These are phyloP conservation scores for Leptosomus discolor DNA, from an alignment of 2,113 vertebrate genomes.

Conservation along the genomic window DNA sequence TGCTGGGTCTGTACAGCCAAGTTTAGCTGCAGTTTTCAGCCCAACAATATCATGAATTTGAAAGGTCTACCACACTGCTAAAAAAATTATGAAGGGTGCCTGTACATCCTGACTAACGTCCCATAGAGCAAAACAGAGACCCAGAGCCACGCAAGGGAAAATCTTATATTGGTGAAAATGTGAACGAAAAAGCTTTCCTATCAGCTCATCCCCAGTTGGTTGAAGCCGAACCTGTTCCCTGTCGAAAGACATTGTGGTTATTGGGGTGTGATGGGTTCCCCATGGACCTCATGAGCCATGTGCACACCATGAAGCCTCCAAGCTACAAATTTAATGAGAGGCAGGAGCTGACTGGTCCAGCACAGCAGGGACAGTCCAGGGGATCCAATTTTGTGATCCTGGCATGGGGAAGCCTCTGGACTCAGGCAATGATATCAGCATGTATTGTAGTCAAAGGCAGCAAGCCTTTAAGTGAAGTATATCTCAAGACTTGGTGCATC, in stretches of 20 bases:
- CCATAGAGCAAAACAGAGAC: not conserved
- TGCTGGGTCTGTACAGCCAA: not conserved
- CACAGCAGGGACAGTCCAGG: not conserved
- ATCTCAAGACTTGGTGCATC: not conserved
- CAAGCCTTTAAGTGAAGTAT: not conserved
- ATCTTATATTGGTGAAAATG: not conserved
- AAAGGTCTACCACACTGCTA: not conserved
- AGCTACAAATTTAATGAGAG: not conserved
- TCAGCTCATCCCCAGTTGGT: not conserved
- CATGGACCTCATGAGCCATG: rapidly evolving
- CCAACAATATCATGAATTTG: not conserved
- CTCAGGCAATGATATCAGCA: not conserved
- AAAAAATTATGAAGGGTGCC: not conserved
- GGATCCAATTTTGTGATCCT: not conserved
- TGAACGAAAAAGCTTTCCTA: not conserved
- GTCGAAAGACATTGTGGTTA: rapidly evolving
- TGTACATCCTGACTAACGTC: not conserved
- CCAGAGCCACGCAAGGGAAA: not conserved
- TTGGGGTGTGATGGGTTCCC: not conserved
- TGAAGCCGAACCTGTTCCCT: not conserved
- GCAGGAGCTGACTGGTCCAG: not conserved
- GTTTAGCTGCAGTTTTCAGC: not conserved
- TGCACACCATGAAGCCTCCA: not conserved
- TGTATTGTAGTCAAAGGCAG: rapidly evolving
- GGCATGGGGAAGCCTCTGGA: not conserved